phyloP scores from a whole-genome alignment of 1,140 invertebrate genomes.

The Leptestheria dahalacensis region DNA sequence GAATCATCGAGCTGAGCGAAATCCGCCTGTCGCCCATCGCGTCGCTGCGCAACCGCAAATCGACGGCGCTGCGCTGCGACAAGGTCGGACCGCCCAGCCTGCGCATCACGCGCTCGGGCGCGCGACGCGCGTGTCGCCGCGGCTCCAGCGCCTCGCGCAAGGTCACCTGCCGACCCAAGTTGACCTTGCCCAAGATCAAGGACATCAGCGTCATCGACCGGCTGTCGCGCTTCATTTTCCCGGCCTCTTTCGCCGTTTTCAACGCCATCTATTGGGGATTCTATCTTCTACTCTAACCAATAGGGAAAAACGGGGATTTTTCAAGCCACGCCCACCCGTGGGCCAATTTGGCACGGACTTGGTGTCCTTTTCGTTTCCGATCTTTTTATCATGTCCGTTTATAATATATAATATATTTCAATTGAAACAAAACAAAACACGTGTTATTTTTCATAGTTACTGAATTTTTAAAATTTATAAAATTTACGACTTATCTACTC shows the following conservation, averaged over 20 bases:
- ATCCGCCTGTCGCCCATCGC: constrained; percentile 65
- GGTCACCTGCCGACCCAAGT: not conserved
- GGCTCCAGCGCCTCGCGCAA: constrained; percentile 5
- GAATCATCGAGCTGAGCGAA: constrained; percentile 65
- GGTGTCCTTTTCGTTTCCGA: too few relatives aligned
- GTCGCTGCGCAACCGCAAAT: constrained; percentile 47
- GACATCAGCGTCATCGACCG: constrained; percentile 96
- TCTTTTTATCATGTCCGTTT: too few relatives aligned
- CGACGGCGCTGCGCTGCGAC: constrained; percentile 19
- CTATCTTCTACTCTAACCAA: constrained; percentile 46
- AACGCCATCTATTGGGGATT: constrained; percentile 90
- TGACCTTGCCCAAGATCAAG: constrained; percentile 70
- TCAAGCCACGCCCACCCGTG: too few relatives aligned
- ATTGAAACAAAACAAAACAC: too few relatives aligned
- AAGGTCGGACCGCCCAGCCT: constrained; percentile 48
- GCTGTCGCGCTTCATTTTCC: constrained; percentile 85
- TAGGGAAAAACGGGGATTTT: too few relatives aligned
- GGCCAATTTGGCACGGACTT: too few relatives aligned
- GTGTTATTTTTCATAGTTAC: too few relatives aligned
- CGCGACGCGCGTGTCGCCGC: constrained; percentile 21
- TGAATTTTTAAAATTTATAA: too few relatives aligned
- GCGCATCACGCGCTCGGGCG: constrained; percentile 42
- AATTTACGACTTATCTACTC: too few relatives aligned
- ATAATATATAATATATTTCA: too few relatives aligned
- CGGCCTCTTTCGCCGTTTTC: constrained; percentile 82